Base-by-base conservation (phyloP, 2,888 invertebrate species). In the Tubulanus polymorphus region DNA sequence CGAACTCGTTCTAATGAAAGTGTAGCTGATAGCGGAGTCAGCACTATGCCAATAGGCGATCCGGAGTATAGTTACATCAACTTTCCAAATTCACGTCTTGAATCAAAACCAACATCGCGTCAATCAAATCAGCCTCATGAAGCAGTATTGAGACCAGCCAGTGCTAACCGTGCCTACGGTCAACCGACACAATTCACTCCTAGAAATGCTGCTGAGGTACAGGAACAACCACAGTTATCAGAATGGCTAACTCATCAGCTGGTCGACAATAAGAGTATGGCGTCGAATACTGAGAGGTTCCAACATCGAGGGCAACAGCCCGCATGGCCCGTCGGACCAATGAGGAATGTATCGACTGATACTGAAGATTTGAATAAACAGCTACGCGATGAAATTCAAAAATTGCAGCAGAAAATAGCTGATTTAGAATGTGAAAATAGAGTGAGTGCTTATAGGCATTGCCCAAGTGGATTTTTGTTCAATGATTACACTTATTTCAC, bases 361-460 rank as follows among this genome's bases (percentile, higher is more conserved):
- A 41, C 41, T 8, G 23, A 18, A 8, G 41, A 41, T 41, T 20
- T 41, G 20, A 20, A 18, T 23, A 18, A 23, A 15, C 41, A 61
- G n/a, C 54, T 69, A 29, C 64, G 64, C 2, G 62, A 65, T 47
- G 68, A 68, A 53, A 51, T 63, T 6, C 60, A 63, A 28, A 60
- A 64, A 35, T 55, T 68, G 18, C 53, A 63, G 18, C 60, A 62
- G 20, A 63, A 59, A 52, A 35, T 62, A 20, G 54, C 59, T 26
- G 57, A 59, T 15, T 50, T 63, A 32, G 68, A 68, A 45, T 53
- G 55, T 37, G 66, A 68, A 41, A 20, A 20, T 20, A 5, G 41
- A 15, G 41, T 41, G 15, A 41, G 41, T 41, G 15, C 6, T 8
- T n/a, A n/a, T n/a, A n/a, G n/a, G n/a, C n/a, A n/a, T n/a, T n/a